Base-by-base conservation (phyloP, 2,113 vertebrate genomes). In the Nicator chloris region DNA sequence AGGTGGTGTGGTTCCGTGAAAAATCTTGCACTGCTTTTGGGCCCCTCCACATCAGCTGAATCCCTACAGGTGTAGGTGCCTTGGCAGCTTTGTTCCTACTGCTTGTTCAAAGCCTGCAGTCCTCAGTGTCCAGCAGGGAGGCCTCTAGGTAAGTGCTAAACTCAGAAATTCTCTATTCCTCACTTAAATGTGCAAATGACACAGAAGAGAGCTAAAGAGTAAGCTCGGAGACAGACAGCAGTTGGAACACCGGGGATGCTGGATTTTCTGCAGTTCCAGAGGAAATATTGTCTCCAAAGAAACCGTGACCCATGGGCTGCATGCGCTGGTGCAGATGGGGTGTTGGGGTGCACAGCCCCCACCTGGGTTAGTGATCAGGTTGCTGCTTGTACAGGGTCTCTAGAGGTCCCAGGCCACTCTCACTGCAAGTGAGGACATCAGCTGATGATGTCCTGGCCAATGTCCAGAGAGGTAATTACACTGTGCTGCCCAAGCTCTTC, bases 41-140 rank as follows among this genome's bases (percentile, higher is more conserved):
- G n/a, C 63, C 59, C 4, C 9, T 75, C 20, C 54, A 64, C 9
- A 59, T 30, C n/a, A 79, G 47, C 59, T 86, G 84, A 31, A 44
- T 47, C 7, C 11, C 35, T 39, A 9, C 21, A 75, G 51, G 7
- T 26, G 21, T 3, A 21, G 0, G 0, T 79, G 56, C 30, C 26
- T 9, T 12, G n/a, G 47, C 64, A 95, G 39, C 47, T 85, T n/a
- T 49, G 14, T 16, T 89, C 50, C 76, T 33, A 10, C 11, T 45
- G 68, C 71, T 65, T 30, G 9, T 37, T 45, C 50, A 80, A 66
- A 73, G 54, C 50, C 40, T 83, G 49, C 19, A 65, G 22, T 6
- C 8, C 44, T 28, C 28, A 37, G 33, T 13, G 16, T n/a, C 9
- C 7, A 5, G 2, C 0, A 30, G 31, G 23, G 49, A 76, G 39